Evolutionary conservation across 2,888 invertebrate species (phyloP).

Genomic region (Melinaea menophilus): DNA sequence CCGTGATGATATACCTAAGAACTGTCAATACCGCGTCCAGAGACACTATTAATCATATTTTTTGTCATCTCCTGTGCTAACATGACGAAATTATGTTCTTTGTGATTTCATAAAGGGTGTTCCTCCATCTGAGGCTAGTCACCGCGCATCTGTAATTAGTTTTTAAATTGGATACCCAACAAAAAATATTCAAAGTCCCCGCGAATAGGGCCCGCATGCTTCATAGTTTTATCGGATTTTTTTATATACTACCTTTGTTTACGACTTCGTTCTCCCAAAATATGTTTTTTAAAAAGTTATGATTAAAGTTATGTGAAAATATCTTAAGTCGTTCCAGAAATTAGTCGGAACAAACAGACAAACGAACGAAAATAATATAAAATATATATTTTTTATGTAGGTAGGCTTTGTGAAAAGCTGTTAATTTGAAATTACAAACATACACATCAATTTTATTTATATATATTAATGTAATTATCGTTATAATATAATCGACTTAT

Average conservation of each 20-base stretch:
- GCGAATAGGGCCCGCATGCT: slow-evolving; percentile 38
- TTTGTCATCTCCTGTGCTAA: slow-evolving; percentile 70
- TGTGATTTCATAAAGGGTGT: slow-evolving; percentile 60
- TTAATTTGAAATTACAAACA: no score
- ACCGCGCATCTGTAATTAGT: slow-evolving; percentile 69
- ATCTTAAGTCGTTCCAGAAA: no score
- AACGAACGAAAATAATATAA: no score
- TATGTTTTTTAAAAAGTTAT: no score
- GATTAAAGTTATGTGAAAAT: no score
- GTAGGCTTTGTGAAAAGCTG: no score
- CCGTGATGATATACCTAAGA: slow-evolving; percentile 30
- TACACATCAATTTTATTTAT: no score
- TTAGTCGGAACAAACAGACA: no score
- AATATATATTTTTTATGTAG: no score
- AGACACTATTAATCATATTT: slow-evolving; percentile 70
- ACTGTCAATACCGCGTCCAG: slow-evolving; percentile 52
- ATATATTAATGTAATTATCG: no score
- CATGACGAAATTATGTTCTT: slow-evolving; percentile 72
- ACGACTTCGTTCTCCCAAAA: no score
- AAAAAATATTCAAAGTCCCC: slow-evolving; percentile 67
- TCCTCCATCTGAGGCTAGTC: slow-evolving; percentile 67
- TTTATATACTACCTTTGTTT: neutral
- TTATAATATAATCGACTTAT: no score
- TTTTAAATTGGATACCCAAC: slow-evolving; percentile 71
- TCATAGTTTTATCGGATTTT: neutral